Evolutionary conservation across 2,797 vertebrate genomes (phyloP), one percentile per base, ranked within the genome.

Genomic region (Geotrypetes seraphini): DNA sequence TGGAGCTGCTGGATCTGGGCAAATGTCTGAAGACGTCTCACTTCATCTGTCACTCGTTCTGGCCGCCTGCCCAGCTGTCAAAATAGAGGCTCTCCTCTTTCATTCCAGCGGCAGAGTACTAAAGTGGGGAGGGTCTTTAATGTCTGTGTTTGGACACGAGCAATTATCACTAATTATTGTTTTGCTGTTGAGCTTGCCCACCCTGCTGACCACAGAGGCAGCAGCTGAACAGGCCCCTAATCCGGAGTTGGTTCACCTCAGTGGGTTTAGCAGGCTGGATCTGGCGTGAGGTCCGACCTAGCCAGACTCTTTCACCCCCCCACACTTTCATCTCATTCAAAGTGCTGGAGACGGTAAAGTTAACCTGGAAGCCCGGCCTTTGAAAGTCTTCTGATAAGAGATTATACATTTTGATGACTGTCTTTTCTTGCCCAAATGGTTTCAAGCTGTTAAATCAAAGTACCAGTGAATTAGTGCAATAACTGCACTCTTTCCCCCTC

Each of bases 101-200:
- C 92, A 92, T 92, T 89, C 83, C 84, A 79, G 88, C 91, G 85
- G 91, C 84, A 85, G 86, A 86, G 79, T 92, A 91, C 88, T 80
- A 83, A 90, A 89, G 85, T n/a, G 69, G 71, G 71, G 73, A 83
- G 78, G 86, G 84, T 84, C 88, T 92, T 89, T 92, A 92, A 91
- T 83, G 88, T 89, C 84, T 81, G 77, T 98, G 93, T 97, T 98
- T 98, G 93, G 93, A 97, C 92, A 98, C 91, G 98, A 96, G 95
- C 95, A 98, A 97, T 97, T 98, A 96, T 96, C 91, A 89, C 90
- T 97, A 98, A 98, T 98, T 97, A 97, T 96, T 97, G 93, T 97
- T 93, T 96, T 96, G 96, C 92, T 97, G 97, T 96, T 98, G 89
- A 94, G 91, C 88, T 87, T 89, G 85, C 87, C 88, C 78, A 86